Conservation (phyloP, 2,797 vertebrate genomes). For the Pseudopleuronectes americanus region DNA sequence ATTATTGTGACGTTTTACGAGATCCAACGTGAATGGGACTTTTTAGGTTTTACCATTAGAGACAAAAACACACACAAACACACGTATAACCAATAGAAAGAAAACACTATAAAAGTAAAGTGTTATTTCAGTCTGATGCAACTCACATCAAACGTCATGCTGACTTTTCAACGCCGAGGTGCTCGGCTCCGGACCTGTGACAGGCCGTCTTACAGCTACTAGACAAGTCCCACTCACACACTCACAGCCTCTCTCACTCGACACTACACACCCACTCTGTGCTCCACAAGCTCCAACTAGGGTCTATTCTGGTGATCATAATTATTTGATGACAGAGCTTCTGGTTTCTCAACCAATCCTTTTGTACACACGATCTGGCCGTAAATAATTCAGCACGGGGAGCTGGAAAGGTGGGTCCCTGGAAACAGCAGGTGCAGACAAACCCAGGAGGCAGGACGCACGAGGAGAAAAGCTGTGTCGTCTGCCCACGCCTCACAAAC, state of each 20-base stretch:
- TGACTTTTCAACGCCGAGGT: slow-evolving; percentile 43
- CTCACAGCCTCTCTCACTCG: slow-evolving; percentile 17
- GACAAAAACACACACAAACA: neutral
- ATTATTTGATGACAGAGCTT: slow-evolving; percentile 86
- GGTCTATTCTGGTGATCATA: slow-evolving; percentile 76
- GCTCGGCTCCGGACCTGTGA: slow-evolving; percentile 49
- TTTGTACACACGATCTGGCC: slow-evolving; percentile 80
- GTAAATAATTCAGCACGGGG: slow-evolving; percentile 89
- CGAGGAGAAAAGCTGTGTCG: slow-evolving; percentile 21
- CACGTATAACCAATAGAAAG: neutral
- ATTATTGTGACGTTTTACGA: neutral
- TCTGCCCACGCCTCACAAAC: slow-evolving; percentile 34
- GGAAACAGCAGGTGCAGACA: slow-evolving; percentile 64
- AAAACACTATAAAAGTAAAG: neutral
- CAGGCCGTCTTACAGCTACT: slow-evolving; percentile 41
- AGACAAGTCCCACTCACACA: slow-evolving; percentile 50
- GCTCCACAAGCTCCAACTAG: slow-evolving; percentile 34
- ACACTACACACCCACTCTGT: slow-evolving; percentile 31
- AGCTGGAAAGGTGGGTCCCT: slow-evolving; percentile 64
- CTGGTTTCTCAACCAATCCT: slow-evolving; percentile 85
- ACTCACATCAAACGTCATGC: slow-evolving; percentile 33
- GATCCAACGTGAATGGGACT: neutral
- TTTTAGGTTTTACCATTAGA: slow-evolving; percentile 5
- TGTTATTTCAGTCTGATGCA: neutral
- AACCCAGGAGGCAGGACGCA: slow-evolving; percentile 56